Conservation (phyloP, 2,888 invertebrate species). For the Agrochola lota region DNA sequence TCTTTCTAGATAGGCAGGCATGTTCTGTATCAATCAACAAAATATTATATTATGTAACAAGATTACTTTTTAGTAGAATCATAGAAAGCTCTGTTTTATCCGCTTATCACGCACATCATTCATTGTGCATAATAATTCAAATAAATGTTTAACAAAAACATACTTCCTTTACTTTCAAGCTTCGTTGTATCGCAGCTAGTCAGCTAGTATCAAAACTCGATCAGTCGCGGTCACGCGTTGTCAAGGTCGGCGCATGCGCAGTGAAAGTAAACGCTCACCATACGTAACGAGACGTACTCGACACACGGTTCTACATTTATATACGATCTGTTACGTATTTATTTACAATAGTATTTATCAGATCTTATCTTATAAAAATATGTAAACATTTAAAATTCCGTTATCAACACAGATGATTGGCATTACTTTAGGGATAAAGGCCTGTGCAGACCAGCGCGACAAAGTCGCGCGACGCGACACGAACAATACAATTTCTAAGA, state of each 20-base stretch:
- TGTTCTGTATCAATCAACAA: background rate
- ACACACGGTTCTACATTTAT: conserved; percentile 21
- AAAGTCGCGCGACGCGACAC: too few relatives aligned
- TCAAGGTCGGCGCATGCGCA: conserved; percentile 75
- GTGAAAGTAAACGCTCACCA: conserved; percentile 73
- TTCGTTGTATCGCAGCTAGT: conserved; percentile 30
- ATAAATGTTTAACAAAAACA: background rate
- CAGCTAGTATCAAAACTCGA: conserved; percentile 58
- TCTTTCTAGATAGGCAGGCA: too few relatives aligned
- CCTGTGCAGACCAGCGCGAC: too few relatives aligned
- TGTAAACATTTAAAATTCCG: background rate
- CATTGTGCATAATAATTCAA: background rate
- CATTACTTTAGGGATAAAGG: background rate
- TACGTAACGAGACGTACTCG: conserved; percentile 55
- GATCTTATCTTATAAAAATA: conserved; percentile 4
- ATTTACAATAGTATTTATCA: background rate
- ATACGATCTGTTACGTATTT: conserved; percentile 29
- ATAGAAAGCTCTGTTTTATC: background rate
- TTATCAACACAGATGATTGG: background rate
- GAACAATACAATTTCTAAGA: too few relatives aligned
- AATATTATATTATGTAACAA: background rate
- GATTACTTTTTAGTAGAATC: background rate
- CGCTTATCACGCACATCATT: background rate
- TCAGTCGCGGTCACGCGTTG: conserved; percentile 72
- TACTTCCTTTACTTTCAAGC: conserved; percentile 25